A percentile compares a stretch with the other conserved stretches of the same genome.
Evolutionary conservation across 2,797 vertebrate species (phyloP).

Genomic region (Argyrosomus regius): DNA sequence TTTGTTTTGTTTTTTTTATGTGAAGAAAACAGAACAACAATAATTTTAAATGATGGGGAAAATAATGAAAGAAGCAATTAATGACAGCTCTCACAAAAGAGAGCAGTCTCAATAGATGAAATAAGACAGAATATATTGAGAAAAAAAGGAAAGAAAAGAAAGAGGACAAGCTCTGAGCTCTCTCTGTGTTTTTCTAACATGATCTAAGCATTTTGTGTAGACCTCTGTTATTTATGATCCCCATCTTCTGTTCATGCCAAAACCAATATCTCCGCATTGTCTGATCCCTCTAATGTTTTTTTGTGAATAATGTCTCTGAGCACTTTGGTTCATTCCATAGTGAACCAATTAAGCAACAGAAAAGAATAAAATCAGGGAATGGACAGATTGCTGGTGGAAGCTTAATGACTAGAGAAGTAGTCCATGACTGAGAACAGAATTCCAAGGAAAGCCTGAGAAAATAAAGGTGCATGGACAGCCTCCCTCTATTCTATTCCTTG

Average conservation of each 20-base stretch:
- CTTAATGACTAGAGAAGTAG: slow-evolving; percentile 59
- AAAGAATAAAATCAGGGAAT: slow-evolving; percentile 49
- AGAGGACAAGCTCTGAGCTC: slow-evolving; percentile 29
- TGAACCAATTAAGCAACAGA: slow-evolving; percentile 76
- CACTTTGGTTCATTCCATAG: slow-evolving; percentile 62
- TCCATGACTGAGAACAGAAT: slow-evolving; percentile 46
- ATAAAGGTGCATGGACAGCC: slow-evolving; percentile 14
- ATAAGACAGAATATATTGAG: slow-evolving; percentile 34
- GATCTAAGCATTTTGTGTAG: slow-evolving; percentile 57
- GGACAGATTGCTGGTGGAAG: slow-evolving; percentile 62
- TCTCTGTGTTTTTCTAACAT: slow-evolving; percentile 36
- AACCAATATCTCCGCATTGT: slow-evolving; percentile 68
- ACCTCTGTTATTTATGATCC: slow-evolving; percentile 71
- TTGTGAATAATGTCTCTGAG: slow-evolving; percentile 71
- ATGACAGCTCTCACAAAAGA: slow-evolving; percentile 35
- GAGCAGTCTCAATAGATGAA: slow-evolving; percentile 18
- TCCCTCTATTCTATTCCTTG: background rate
- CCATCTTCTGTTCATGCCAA: slow-evolving; percentile 68
- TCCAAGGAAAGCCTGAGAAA: slow-evolving; percentile 23
- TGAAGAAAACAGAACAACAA: slow-evolving; percentile 11
- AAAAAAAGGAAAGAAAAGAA: slow-evolving; percentile 24
- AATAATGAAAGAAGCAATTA: slow-evolving; percentile 27
- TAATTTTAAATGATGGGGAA: slow-evolving; percentile 35
- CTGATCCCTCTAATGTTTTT: slow-evolving; percentile 66
- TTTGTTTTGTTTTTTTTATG: slow-evolving; percentile 6